Base-by-base conservation (phyloP, 2,797 vertebrate genomes). In the Sebastes trivittatus region DNA sequence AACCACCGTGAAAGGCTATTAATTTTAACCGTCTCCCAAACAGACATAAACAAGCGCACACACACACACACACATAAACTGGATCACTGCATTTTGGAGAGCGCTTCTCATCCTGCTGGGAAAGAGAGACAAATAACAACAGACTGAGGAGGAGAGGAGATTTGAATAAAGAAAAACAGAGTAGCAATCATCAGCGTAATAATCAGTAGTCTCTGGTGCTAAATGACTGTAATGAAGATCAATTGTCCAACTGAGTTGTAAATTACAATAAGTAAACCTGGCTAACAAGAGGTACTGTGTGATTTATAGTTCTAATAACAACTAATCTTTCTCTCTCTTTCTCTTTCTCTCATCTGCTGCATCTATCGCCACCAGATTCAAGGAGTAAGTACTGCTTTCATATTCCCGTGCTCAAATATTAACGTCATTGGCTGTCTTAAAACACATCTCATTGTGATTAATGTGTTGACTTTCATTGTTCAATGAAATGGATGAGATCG, bases 301-400 rank as follows among this genome's bases (percentile, higher is more conserved):
- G 80, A 92, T 91, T 84, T 86, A 90, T 91, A 60, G 54, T 72
- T 74, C 27, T 72, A 86, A 84, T 86, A 78, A 78, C 68, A 65
- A 83, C 75, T 75, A 72, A 87, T 93, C 67, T 80, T 18, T 87
- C 25, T 82, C 5, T 79, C 54, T 86, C 75, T 84, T 23, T 82
- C 84, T 78, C 52, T 70, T 42, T 83, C 74, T 82, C 71, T 81
- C 71, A 30, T 67, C 72, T 83, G 79, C 86, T 71, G 59, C 66
- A 29, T 86, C 83, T 77, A n/a, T 73, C 29, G 11, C 85, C 79
- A 92, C 89, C 95, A 99, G 98, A 95, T 99, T 99, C 95, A 99
- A 99, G 97, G 98, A 99, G 98, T 99, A 96, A 99, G 98, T 99
- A 97, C 83, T 54, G 23, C 75, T 75, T 87, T 88, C 78, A 62